These are phyloP conservation scores for Gadus chalcogrammus DNA, from an alignment of 2,113 vertebrate genomes.

Conservation along the genomic window DNA sequence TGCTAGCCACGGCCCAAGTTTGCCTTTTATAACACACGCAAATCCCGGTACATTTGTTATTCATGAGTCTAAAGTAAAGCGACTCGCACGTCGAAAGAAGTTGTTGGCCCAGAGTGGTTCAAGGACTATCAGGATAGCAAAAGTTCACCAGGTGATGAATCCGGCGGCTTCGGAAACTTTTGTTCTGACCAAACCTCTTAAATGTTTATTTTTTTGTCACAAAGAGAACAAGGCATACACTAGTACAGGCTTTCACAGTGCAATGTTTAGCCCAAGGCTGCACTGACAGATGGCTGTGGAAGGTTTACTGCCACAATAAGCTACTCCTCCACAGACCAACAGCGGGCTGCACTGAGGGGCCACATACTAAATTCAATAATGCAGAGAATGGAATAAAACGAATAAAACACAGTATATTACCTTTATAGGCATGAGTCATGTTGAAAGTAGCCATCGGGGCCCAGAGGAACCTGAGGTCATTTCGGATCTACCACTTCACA, in stretches of 20 bases:
- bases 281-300: conserved; percentile 18
- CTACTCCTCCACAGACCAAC: conserved; percentile 42
- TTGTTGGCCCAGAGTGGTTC: conserved; percentile 3
- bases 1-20: too few relatives aligned
- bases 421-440: conserved; percentile 46
- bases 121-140: not conserved
- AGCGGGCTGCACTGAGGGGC: conserved; percentile 28
- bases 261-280: conserved; percentile 24
- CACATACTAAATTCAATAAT: conserved; percentile 45
- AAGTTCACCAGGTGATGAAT: not conserved
- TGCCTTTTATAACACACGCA: too few relatives aligned
- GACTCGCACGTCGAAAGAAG: too few relatives aligned
- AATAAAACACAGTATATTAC: conserved; percentile 59
- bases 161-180: conserved; percentile 33
- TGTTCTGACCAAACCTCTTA: not conserved
- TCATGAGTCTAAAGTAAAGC: too few relatives aligned
- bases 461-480: conserved; percentile 35
- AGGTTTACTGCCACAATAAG: conserved; percentile 60
- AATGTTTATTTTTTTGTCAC: too few relatives aligned
- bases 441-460: conserved; percentile 48
- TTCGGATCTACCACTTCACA: conserved; percentile 30
- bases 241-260: conserved; percentile 10
- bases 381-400: conserved; percentile 11
- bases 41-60: too few relatives aligned
- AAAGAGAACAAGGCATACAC: too few relatives aligned